phyloP scores from a whole-genome alignment of 2,113 vertebrate genomes.

The Strix aluco region DNA sequence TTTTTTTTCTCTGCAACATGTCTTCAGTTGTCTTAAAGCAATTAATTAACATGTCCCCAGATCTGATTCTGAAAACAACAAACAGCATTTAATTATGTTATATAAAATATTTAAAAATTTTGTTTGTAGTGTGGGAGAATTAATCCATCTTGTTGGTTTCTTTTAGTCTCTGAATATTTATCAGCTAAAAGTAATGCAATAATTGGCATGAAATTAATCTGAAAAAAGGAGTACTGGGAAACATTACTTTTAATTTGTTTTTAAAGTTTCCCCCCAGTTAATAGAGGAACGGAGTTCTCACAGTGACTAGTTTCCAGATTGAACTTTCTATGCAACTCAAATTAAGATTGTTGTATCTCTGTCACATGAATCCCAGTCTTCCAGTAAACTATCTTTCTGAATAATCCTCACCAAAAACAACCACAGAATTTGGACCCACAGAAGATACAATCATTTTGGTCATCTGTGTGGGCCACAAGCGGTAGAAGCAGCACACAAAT shows the following conservation, averaged over 20 bases:
- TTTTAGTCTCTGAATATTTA: conserved; percentile 75
- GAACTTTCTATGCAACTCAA: not conserved
- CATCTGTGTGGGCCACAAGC: not conserved
- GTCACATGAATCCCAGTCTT: not conserved
- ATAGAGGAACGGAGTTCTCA: conserved; percentile 18
- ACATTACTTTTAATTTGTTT: conserved; percentile 59
- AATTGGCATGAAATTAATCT: conserved; percentile 75
- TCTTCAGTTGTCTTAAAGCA: conserved; percentile 52
- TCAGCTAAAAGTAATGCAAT: conserved; percentile 69
- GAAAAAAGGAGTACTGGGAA: conserved; percentile 53
- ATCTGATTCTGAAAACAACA: conserved; percentile 67
- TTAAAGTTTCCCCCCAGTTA: conserved; percentile 36
- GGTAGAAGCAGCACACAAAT: not conserved
- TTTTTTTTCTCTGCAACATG: not conserved
- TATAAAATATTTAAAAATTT: conserved; percentile 72
- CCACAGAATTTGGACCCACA: not conserved
- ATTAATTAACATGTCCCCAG: conserved; percentile 63
- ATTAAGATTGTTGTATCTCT: not conserved
- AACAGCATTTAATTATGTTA: conserved; percentile 70
- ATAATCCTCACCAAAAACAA: not conserved
- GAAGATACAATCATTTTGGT: not conserved
- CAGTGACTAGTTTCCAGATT: conserved; percentile 37
- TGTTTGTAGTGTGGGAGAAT: conserved; percentile 67
- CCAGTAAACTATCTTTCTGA: not conserved
- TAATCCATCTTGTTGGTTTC: conserved; percentile 71